Base-by-base conservation (phyloP, 1,140 invertebrate species). In the Xylocopa sonorina region DNA sequence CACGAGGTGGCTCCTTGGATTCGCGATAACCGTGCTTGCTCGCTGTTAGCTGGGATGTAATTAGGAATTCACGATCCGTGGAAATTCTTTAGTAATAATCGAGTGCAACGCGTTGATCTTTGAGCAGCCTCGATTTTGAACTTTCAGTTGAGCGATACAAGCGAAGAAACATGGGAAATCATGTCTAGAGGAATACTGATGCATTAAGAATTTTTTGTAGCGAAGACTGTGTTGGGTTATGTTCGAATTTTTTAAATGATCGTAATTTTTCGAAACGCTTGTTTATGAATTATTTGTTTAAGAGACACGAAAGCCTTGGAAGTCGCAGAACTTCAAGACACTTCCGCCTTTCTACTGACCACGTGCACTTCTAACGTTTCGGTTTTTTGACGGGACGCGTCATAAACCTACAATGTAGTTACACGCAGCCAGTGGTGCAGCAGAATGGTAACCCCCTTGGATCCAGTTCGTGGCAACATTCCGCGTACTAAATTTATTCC, bases 1-100 rank as follows among this genome's bases (percentile, higher is more conserved):
- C 27, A 51, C 32, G 29, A 67, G 64, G 46, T 34, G 51, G 64
- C 29, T 34, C 10, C 21, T 24, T 38, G 34, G 64, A 68, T 68
- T 68, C 50, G 64, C 34, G 34, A 51, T 51, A 68, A 68, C 51
- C 46, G 48, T 5, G n/a, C 18, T 41, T 43, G 24, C 27, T 16
- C 29, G 29, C 43, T 21, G 62, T 43, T 68, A 51, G n/a, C 29
- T 27, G 48, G n/a, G 3, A 51, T 14, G 29, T n/a, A 51, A 38
- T 67, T 68, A 68, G 46, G 5, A 51, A 9, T 27, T 50, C 12
- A 12, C 6, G 1, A 5, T 9, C 10, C 9, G 10, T 9, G 18
- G 34, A 51, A 9, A n/a, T 66, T 66, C 27, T 34, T 24, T 1
- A 18, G 48, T 38, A 68, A 68, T 34, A 24, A 51, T 32, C 46